A percentile compares a stretch with the other conserved stretches of the same genome.
These are phyloP conservation scores for Trialeurodes vaporariorum DNA, from an alignment of 1,140 invertebrate genomes.

Conservation along the genomic window DNA sequence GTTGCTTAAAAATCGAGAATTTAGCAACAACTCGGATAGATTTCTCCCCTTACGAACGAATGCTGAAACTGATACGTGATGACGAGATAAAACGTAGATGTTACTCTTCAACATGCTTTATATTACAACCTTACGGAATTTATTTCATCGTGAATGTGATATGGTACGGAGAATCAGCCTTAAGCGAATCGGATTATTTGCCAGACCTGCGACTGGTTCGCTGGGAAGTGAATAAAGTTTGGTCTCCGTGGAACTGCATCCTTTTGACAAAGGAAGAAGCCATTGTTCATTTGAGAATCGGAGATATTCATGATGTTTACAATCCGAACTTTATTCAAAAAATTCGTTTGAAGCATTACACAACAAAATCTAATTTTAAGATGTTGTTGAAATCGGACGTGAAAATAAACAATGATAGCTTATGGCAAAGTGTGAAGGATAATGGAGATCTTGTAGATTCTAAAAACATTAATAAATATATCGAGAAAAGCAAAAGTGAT, in stretches of 20 bases:
- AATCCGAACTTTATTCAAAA: slow-evolving; percentile 5
- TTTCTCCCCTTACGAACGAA: slow-evolving; percentile 18
- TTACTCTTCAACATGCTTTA: slow-evolving; percentile 19
- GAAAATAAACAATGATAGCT: background rate
- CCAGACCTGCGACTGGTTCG: slow-evolving; percentile 43
- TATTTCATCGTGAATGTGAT: slow-evolving; percentile 50
- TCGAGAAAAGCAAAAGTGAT: background rate
- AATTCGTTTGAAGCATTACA: slow-evolving; percentile 9
- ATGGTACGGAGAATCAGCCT: slow-evolving; percentile 51
- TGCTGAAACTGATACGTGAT: slow-evolving; percentile 18
- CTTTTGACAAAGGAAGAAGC: slow-evolving; percentile 50
- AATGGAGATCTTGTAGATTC: background rate
- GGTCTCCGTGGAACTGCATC: slow-evolving; percentile 62
- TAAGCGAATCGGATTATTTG: slow-evolving; percentile 46
- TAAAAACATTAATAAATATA: background rate
- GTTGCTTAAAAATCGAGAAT: slow-evolving; percentile 21
- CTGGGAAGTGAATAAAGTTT: slow-evolving; percentile 44
- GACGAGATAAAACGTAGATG: slow-evolving; percentile 20
- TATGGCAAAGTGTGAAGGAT: background rate
- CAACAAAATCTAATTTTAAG: slow-evolving; percentile 8
- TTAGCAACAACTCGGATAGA: slow-evolving; percentile 21
- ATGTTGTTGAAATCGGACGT: background rate
- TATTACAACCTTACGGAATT: slow-evolving; percentile 37
- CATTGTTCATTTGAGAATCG: slow-evolving; percentile 40
- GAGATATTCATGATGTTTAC: slow-evolving; percentile 7